Conservation (phyloP, 2,797 vertebrate species). For the Coendou prehensilis region DNA sequence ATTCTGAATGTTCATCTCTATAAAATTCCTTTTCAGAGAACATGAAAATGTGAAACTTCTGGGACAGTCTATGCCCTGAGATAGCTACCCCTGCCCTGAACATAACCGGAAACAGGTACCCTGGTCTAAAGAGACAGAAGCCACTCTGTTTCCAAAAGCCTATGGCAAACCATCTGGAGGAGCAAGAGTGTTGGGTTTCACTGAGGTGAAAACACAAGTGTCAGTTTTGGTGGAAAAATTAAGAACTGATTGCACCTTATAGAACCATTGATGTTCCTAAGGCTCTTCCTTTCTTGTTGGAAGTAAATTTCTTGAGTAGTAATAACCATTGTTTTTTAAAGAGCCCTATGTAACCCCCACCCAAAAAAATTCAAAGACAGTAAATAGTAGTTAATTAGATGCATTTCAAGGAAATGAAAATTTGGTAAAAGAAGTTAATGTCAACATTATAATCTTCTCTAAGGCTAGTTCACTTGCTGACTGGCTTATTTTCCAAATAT, state of each 20-base stretch:
- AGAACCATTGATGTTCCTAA: neutral
- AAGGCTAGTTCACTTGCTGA: constrained; percentile 28
- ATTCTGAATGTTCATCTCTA: neutral
- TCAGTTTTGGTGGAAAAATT: neutral
- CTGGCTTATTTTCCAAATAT: constrained; percentile 33
- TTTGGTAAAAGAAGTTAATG: constrained; percentile 58
- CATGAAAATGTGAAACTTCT: neutral
- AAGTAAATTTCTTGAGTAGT: constrained; percentile 43
- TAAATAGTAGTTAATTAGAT: constrained; percentile 5
- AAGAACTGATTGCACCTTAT: neutral
- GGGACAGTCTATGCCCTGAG: neutral
- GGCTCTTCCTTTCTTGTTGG: neutral
- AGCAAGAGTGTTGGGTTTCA: neutral
- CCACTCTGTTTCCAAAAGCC: neutral
- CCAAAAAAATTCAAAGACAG: neutral
- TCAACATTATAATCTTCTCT: constrained; percentile 34
- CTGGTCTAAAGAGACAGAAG: neutral
- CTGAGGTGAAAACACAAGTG: neutral
- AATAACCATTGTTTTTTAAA: neutral
- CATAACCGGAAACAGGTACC: neutral
- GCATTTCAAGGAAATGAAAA: constrained; percentile 43
- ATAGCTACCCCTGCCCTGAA: neutral
- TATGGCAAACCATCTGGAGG: neutral
- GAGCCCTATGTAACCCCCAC: neutral
- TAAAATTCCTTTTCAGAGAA: neutral